phyloP scores from a whole-genome alignment of 2,888 invertebrate species.

The Danaus chrysippus region DNA sequence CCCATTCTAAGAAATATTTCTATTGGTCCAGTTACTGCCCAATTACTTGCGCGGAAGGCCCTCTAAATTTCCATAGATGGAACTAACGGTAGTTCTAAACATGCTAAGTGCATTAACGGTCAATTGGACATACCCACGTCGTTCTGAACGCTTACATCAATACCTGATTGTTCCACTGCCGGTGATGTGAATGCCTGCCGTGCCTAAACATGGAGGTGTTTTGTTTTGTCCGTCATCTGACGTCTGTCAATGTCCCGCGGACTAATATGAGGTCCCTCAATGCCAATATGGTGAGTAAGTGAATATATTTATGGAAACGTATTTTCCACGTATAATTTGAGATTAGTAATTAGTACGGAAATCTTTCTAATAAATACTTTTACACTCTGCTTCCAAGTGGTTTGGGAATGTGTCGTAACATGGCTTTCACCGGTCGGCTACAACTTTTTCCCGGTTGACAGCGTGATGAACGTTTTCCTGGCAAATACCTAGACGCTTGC shows the following conservation, averaged over 20 bases:
- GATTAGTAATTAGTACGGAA: no score
- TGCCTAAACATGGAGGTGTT: constrained; percentile 80
- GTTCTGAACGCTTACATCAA: constrained; percentile 79
- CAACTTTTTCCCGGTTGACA: no score
- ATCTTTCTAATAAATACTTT: no score
- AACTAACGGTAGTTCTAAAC: constrained; percentile 81
- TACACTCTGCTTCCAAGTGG: no score
- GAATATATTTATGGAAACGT: background rate
- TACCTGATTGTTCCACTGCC: constrained; percentile 89
- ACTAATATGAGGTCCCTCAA: constrained; percentile 83
- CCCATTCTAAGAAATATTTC: background rate
- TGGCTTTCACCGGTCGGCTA: no score
- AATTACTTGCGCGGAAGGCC: constrained; percentile 81
- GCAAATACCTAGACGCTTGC: no score
- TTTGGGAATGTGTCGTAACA: no score
- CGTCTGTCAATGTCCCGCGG: constrained; percentile 87
- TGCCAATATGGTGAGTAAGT: constrained; percentile 82
- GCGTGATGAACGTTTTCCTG: no score
- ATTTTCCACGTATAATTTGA: background rate
- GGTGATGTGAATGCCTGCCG: no score
- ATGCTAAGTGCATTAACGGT: constrained; percentile 84
- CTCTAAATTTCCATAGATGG: constrained; percentile 88
- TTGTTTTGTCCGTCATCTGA: constrained; percentile 84
- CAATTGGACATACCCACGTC: constrained; percentile 84
- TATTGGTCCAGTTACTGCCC: constrained; percentile 79